Evolutionary conservation across 2,113 vertebrate genomes (phyloP), one percentile per base, ranked within the genome.

Genomic region (Leucopsar rothschildi): DNA sequence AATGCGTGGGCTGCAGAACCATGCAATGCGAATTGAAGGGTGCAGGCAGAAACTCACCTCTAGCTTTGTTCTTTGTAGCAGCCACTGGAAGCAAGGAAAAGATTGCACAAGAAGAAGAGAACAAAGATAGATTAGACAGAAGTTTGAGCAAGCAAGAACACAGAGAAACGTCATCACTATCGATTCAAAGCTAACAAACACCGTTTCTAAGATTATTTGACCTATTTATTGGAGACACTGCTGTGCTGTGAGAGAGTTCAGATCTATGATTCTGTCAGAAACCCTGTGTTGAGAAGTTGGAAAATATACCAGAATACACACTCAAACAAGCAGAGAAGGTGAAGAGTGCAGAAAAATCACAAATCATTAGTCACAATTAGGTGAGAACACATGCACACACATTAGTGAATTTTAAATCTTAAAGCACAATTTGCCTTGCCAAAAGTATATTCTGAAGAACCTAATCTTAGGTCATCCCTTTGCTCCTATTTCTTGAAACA

Each of bases 81-180:
- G 97, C 97, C 94, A 98, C 98, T 98, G 98, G 96, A 95, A 94
- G 95, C 97, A 98, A 97, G 97, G 86, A 96, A 98, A 98, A 98
- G 97, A 95, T 96, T 98, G 98, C 98, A 98, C 90, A 98, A 97
- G 97, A 94, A 97, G 97, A 97, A 98, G 97, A 98, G 96, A 98
- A 98, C 88, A 98, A 96, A 97, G 71, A 97, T 44, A 92, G 83
- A 91, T 98, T 98, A 98, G 97, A 95, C 31, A 97, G 93, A 96
- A 76, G 71, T 47, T 95, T 73, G 83, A 92, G 82, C 94, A 90
- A 93, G 71, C 55, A 94, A 93, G 77, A 90, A 97, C 63, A 95
- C 70, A 94, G 63, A 97, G 86, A 96, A 85, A 92, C 79, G 78
- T 92, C 91, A 89, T 95, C 93, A 80, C 37, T 87, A 90, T 91